phyloP scores from a whole-genome alignment of 2,797 vertebrate genomes.

The Diglossa cyanea region DNA sequence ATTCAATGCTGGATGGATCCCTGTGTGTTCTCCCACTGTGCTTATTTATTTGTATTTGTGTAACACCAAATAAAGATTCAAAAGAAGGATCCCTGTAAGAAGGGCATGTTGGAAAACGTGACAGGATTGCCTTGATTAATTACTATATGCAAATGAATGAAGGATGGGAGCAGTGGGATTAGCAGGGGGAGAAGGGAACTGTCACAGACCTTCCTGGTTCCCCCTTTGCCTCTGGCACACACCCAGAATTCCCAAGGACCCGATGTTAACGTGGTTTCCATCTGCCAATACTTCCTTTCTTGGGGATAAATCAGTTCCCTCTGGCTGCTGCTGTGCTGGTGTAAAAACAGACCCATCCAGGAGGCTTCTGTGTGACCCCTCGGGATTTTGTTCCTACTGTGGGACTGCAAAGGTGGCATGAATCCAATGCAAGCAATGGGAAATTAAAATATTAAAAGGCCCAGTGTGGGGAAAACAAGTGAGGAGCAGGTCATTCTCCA shows the following conservation, averaged over 20 bases:
- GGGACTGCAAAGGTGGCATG: not conserved
- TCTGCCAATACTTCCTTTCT: not conserved
- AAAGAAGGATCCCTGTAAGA: not conserved
- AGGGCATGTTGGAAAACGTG: not conserved
- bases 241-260: not conserved
- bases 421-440: not conserved
- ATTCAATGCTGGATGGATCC: not conserved
- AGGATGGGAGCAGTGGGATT: not conserved
- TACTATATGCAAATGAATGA: not conserved
- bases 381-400: not conserved
- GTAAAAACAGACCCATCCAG: not conserved
- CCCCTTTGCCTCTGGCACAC: not conserved
- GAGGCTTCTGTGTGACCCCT: not conserved
- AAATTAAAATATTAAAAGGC: not conserved
- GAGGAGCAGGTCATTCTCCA: not conserved
- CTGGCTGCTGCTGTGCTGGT: not conserved
- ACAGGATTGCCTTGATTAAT: not conserved
- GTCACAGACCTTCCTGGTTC: not conserved
- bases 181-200: not conserved
- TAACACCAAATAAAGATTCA: not conserved
- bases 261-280: accelerated
- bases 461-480: accelerated
- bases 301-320: not conserved
- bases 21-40: not conserved
- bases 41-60: not conserved